These are phyloP conservation scores for Alethe diademata DNA, from an alignment of 2,113 vertebrate genomes.

Conservation along the genomic window DNA sequence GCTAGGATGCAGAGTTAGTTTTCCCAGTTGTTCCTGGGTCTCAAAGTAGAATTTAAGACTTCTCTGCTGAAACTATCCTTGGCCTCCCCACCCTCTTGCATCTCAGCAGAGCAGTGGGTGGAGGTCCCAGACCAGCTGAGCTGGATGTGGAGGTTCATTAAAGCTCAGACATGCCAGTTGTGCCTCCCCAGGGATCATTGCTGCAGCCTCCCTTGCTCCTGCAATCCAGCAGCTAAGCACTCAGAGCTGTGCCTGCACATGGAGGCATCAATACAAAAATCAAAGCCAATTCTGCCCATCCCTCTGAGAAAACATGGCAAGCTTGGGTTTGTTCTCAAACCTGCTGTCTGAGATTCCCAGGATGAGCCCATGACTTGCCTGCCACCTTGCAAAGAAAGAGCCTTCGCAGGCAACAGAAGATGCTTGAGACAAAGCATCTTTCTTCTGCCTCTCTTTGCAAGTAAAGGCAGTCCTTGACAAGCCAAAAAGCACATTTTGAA, in stretches of 20 bases:
- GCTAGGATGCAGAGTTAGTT: not conserved
- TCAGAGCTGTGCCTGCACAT: not conserved
- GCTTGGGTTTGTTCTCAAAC: not conserved
- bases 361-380: not conserved
- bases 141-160: not conserved
- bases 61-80: not conserved
- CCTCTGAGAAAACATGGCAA: rapidly evolving
- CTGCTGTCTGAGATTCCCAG: not conserved
- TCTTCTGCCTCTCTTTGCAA: not conserved
- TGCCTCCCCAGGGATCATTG: not conserved
- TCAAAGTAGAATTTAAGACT: not conserved
- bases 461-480: not conserved
- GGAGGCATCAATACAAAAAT: not conserved
- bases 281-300: not conserved
- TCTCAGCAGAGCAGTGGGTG: not conserved
- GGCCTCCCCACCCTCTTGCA: not conserved
- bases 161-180: not conserved
- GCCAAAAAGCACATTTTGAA: not conserved
- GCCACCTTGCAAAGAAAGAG: not conserved
- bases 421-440: not conserved
- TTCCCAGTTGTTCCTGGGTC: not conserved
- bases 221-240: not conserved
- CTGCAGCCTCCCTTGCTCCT: not conserved
- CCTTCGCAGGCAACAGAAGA: not conserved
- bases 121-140: not conserved